Evolutionary conservation across 2,888 invertebrate species (phyloP).

Genomic region (Malachius bipustulatus): DNA sequence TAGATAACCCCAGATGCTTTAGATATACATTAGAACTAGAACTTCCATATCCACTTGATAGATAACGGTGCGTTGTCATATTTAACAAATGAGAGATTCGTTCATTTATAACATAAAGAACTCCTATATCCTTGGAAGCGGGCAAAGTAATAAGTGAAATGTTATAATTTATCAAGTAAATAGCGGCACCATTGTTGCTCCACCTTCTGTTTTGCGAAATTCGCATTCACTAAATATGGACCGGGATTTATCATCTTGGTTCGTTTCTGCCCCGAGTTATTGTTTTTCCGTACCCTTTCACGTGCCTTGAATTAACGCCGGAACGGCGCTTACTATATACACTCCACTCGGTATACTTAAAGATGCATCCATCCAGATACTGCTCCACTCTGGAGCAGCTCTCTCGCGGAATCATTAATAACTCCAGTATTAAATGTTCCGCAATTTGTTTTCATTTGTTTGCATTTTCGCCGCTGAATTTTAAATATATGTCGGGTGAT

Average conservation of each 20-base stretch:
- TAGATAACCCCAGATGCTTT: too few species aligned
- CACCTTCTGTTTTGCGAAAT: slow-evolving; percentile 30
- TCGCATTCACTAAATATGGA: slow-evolving; percentile 34
- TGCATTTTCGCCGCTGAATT: slow-evolving; percentile 22
- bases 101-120: slow-evolving; percentile 11
- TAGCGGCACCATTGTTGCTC: slow-evolving; percentile 35
- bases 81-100: neutral
- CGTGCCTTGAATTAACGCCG: slow-evolving; percentile 1
- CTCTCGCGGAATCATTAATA: slow-evolving; percentile 36
- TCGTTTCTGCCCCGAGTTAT: slow-evolving; percentile 29
- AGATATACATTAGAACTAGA: too few species aligned
- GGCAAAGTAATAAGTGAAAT: slow-evolving; percentile 34
- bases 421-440: slow-evolving; percentile 36
- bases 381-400: slow-evolving; percentile 28
- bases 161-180: slow-evolving; percentile 38
- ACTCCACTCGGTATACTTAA: neutral
- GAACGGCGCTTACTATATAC: neutral
- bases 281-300: slow-evolving; percentile 18
- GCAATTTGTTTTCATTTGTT: slow-evolving; percentile 37
- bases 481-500: slow-evolving; percentile 2
- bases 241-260: slow-evolving; percentile 36
- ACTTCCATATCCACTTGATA: neutral
- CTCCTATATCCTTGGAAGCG: slow-evolving; percentile 9
- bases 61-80: slow-evolving; percentile 3
- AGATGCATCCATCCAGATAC: slow-evolving; percentile 24